A percentile compares a stretch with the other conserved stretches of the same genome.
Conservation (phyloP, 2,888 invertebrate genomes). For the Adineta ricciae region DNA sequence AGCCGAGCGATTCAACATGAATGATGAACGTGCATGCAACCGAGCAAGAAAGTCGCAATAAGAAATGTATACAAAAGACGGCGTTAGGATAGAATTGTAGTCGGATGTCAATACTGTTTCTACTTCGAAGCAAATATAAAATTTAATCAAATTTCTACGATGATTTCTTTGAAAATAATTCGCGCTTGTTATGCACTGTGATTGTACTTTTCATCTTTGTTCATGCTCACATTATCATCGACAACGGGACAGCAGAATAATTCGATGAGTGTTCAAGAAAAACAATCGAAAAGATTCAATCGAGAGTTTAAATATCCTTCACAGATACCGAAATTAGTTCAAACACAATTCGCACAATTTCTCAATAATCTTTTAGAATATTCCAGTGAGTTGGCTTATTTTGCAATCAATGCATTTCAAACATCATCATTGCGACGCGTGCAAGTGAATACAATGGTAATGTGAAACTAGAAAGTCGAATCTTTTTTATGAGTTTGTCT, state of each 20-base stretch:
- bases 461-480: not conserved
- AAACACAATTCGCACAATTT: not conserved
- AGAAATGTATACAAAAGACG: not conserved
- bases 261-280: too few species aligned
- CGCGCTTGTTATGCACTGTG: not conserved
- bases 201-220: not conserved
- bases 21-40: not conserved
- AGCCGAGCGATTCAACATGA: constrained; percentile 5
- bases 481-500: not conserved
- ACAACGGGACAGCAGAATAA: not conserved
- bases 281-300: not conserved
- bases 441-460: not conserved
- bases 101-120: not conserved
- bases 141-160: too few species aligned
- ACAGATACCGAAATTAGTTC: not conserved
- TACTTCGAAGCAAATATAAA: too few species aligned
- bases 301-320: not conserved
- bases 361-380: constrained; percentile 9
- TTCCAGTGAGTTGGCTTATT: constrained; percentile 5
- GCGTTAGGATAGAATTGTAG: not conserved
- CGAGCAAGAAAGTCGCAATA: not conserved
- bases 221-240: not conserved
- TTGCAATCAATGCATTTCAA: not conserved
- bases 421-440: not conserved
- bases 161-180: not conserved